These are phyloP conservation scores for Notarius lentiginosus DNA, from an alignment of 2,113 vertebrate species.

Conservation along the genomic window DNA sequence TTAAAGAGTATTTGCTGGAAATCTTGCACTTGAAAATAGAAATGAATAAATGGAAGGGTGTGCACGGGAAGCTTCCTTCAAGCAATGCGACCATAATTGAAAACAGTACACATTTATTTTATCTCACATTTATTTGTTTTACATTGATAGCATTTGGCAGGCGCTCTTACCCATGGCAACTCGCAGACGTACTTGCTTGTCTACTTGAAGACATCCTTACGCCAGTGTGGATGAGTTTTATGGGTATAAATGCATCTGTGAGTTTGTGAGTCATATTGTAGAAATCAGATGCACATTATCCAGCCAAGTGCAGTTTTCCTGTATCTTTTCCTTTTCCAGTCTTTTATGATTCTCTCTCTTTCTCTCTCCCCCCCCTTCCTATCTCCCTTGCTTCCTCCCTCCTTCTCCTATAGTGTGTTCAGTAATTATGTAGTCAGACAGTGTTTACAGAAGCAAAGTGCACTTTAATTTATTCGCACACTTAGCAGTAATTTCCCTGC, in stretches of 20 bases:
- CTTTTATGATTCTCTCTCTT: constrained; percentile 13
- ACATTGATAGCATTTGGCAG: background rate
- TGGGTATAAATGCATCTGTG: constrained; percentile 5
- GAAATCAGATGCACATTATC: constrained; percentile 19
- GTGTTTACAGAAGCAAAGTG: constrained; percentile 62
- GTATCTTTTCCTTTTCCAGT: background rate
- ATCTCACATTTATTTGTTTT: background rate
- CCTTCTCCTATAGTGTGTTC: constrained; percentile 49
- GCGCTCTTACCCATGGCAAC: background rate
- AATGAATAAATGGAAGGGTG: background rate
- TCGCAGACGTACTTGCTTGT: background rate
- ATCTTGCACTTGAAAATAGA: background rate
- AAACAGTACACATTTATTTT: constrained; percentile 15
- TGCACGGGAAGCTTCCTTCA: background rate
- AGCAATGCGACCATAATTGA: background rate
- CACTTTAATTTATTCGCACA: constrained; percentile 65
- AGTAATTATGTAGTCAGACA: constrained; percentile 63
- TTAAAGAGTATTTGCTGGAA: constrained; percentile 1
- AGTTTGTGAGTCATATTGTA: constrained; percentile 8
- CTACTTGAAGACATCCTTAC: constrained; percentile 3
- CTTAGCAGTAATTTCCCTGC: constrained; percentile 62
- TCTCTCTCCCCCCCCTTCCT: constrained; percentile 24
- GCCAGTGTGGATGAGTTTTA: constrained; percentile 3
- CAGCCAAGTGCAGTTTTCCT: background rate
- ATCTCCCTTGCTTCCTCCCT: constrained; percentile 11